Evolutionary conservation across 2,888 invertebrate species (phyloP).

Genomic region (Mesochorus sp.): DNA sequence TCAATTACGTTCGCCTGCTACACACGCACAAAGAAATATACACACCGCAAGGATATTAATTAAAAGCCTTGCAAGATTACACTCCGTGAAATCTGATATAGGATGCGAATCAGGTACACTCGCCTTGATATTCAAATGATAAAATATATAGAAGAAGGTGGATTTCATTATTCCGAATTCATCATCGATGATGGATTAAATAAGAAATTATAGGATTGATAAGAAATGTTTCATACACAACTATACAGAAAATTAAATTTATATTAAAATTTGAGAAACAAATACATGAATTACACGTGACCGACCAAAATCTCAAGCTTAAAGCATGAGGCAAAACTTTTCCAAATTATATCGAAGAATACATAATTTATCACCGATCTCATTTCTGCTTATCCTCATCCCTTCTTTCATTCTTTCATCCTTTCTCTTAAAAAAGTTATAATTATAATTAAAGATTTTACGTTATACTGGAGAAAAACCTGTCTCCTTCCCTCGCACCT

Average conservation of each 20-base stretch:
- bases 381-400: conserved; percentile 8
- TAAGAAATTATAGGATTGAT: too few relatives aligned
- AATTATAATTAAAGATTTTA: conserved; percentile 53
- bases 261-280: too few relatives aligned
- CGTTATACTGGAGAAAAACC: conserved; percentile 12
- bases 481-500: neutral
- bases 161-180: too few relatives aligned
- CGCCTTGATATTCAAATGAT: too few relatives aligned
- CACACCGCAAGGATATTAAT: conserved; percentile 41
- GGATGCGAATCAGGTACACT: too few relatives aligned
- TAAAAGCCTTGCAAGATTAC: conserved; percentile 6
- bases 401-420: conserved; percentile 4
- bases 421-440: conserved; percentile 7
- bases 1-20: conserved; percentile 41
- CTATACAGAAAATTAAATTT: too few relatives aligned
- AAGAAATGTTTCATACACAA: too few relatives aligned
- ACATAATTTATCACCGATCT: conserved; percentile 43
- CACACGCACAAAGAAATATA: neutral
- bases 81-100: neutral
- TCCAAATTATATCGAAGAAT: conserved; percentile 19
- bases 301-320: too few relatives aligned
- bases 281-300: too few relatives aligned
- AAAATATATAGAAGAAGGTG: too few relatives aligned
- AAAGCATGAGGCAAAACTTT: conserved; percentile 13
- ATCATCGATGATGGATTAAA: too few relatives aligned